A percentile compares a stretch with the other conserved stretches of the same genome.
These are phyloP conservation scores for Acanthurus tractus DNA, from an alignment of 2,797 vertebrate genomes.

Conservation along the genomic window DNA sequence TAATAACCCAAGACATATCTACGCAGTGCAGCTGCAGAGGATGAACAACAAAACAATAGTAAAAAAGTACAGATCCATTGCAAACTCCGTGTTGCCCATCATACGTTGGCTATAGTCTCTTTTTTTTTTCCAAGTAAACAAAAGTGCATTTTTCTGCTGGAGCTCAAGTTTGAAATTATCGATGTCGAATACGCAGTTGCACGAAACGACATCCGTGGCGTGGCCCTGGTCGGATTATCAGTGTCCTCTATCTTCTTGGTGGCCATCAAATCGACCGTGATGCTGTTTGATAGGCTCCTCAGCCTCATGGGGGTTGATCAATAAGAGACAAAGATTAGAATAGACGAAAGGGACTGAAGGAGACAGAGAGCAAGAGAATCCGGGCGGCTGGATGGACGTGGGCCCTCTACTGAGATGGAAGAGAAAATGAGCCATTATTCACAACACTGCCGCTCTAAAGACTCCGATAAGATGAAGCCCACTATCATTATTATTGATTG, in stretches of 20 bases:
- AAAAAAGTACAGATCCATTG: slow-evolving; percentile 22
- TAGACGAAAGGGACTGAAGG: slow-evolving; percentile 60
- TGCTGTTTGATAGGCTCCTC: slow-evolving; percentile 74
- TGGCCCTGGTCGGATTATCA: slow-evolving; percentile 58
- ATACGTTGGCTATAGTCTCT: slow-evolving; percentile 17
- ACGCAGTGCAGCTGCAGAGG: slow-evolving; percentile 39
- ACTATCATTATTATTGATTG: slow-evolving; percentile 83
- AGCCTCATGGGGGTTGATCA: slow-evolving; percentile 71
- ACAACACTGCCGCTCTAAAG: slow-evolving; percentile 79
- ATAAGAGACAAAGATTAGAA: slow-evolving; percentile 76
- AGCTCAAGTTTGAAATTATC: slow-evolving; percentile 34
- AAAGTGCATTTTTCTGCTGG: not conserved
- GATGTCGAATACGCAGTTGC: slow-evolving; percentile 30
- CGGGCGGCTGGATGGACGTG: slow-evolving; percentile 60
- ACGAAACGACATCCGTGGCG: slow-evolving; percentile 49
- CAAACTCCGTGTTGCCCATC: slow-evolving; percentile 17
- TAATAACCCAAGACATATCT: slow-evolving; percentile 56
- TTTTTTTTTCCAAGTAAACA: slow-evolving; percentile 34
- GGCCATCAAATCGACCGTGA: slow-evolving; percentile 73
- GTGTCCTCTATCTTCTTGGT: slow-evolving; percentile 74
- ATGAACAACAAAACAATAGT: slow-evolving; percentile 35
- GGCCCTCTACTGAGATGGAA: slow-evolving; percentile 73
- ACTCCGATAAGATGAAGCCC: slow-evolving; percentile 72
- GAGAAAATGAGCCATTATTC: slow-evolving; percentile 81
- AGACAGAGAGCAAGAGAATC: slow-evolving; percentile 53